phyloP scores from a whole-genome alignment of 2,797 vertebrate species.

The Sardinella longiceps region DNA sequence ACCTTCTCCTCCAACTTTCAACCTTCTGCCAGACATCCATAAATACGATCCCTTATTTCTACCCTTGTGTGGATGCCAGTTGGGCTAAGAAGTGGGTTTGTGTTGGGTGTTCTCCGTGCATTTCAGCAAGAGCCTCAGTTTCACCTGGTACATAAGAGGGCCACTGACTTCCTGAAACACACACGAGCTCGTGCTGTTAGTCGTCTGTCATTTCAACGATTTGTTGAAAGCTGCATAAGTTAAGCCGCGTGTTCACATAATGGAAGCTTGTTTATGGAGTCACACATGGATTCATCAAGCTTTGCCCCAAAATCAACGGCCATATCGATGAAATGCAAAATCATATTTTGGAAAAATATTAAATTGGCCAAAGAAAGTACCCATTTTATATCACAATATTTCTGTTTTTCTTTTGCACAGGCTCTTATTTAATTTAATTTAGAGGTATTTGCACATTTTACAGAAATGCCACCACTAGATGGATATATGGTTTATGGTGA shows the following conservation, averaged over 20 bases:
- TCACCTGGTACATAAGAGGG: conserved; percentile 69
- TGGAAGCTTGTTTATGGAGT: conserved; percentile 69
- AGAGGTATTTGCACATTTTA: background rate
- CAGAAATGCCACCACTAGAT: background rate
- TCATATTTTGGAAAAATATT: conserved; percentile 13
- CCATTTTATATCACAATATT: conserved; percentile 12
- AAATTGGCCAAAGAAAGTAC: conserved; percentile 23
- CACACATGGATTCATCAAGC: conserved; percentile 66
- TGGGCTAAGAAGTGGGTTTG: conserved; percentile 72
- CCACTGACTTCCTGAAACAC: conserved; percentile 72
- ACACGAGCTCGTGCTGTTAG: conserved; percentile 70
- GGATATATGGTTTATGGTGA: background rate
- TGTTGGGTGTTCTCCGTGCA: conserved; percentile 74
- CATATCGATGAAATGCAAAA: conserved; percentile 46
- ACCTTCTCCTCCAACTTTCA: conserved; percentile 61
- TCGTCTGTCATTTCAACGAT: conserved; percentile 72
- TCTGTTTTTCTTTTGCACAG: conserved; percentile 10
- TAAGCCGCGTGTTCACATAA: conserved; percentile 67
- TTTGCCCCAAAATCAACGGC: conserved; percentile 47
- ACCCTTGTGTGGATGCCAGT: conserved; percentile 70
- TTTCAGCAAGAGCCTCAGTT: conserved; percentile 65
- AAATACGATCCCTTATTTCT: conserved; percentile 79
- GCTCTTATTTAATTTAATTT: conserved; percentile 24
- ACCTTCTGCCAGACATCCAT: conserved; percentile 72
- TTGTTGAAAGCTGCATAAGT: conserved; percentile 75